Conservation (phyloP, 2,113 vertebrate species). For the Lepisosteus osseus region DNA sequence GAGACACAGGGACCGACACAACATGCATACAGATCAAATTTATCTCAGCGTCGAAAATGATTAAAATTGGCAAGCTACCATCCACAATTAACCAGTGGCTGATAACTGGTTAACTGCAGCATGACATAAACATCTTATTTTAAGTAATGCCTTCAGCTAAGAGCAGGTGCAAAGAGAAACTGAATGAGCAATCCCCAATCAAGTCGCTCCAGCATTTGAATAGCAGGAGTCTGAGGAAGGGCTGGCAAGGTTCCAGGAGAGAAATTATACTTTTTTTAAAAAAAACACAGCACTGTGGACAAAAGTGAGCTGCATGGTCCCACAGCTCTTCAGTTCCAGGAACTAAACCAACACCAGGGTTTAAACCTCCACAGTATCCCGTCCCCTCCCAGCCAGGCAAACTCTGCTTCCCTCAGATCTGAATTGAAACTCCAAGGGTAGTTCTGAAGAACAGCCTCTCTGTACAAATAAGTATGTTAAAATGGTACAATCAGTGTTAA, state of each 20-base stretch:
- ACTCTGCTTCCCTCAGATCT: neutral
- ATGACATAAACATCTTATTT: neutral
- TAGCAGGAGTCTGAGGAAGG: constrained; percentile 5
- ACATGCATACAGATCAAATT: too few species aligned
- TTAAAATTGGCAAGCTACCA: too few species aligned
- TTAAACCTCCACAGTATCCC: neutral
- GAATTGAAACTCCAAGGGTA: too few species aligned
- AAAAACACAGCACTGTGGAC: constrained; percentile 46
- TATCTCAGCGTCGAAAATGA: too few species aligned
- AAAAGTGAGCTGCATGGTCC: constrained; percentile 25
- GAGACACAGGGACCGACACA: too few species aligned
- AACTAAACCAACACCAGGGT: neutral
- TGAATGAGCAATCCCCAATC: neutral
- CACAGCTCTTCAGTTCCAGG: constrained; percentile 10
- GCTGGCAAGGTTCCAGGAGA: constrained; percentile 6
- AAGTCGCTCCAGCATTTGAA: neutral
- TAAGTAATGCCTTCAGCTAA: neutral
- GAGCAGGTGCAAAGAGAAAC: neutral
- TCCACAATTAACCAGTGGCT: neutral
- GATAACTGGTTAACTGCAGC: neutral
- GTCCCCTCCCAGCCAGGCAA: neutral
- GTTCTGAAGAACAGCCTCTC: too few species aligned
- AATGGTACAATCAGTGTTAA: too few species aligned
- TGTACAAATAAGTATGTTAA: too few species aligned
- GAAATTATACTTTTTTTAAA: constrained; percentile 39